Percentiles rank a stretch among this genome's conserved stretches.
These are phyloP conservation scores for Rhabdomys pumilio DNA, from an alignment of 2,797 vertebrate species.

Conservation along the genomic window DNA sequence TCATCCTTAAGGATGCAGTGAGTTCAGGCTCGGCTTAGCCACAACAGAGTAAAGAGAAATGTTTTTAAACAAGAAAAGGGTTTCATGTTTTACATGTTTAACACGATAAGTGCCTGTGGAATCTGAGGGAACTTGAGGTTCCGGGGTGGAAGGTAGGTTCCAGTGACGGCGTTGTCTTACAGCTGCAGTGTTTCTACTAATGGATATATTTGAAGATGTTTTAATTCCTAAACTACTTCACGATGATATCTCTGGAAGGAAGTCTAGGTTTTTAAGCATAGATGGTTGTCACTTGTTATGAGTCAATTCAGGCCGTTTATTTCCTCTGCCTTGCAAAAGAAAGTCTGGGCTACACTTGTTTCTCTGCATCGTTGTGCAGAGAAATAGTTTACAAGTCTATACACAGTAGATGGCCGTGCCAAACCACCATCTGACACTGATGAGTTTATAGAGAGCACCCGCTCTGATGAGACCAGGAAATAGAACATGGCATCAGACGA, in stretches of 20 bases:
- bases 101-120: constrained; percentile 19
- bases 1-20: too few species aligned
- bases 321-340: constrained; percentile 41
- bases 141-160: neutral
- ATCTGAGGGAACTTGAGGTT: constrained; percentile 49
- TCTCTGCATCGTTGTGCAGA: constrained; percentile 17
- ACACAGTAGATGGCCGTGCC: neutral
- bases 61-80: neutral
- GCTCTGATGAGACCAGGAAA: constrained; percentile 30
- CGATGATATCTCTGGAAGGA: constrained; percentile 39
- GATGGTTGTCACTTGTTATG: constrained; percentile 39
- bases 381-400: constrained; percentile 43
- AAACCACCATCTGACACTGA: constrained; percentile 61
- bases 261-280: constrained; percentile 44
- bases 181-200: constrained; percentile 34
- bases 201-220: neutral
- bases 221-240: constrained; percentile 40
- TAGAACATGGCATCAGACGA: neutral
- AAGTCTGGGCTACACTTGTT: constrained; percentile 31
- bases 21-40: neutral
- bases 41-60: neutral
- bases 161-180: constrained; percentile 33
- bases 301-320: constrained; percentile 56
- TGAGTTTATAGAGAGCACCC: constrained; percentile 45
- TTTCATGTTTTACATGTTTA: constrained; percentile 29